Evolutionary conservation across 2,888 invertebrate species (phyloP), one percentile per base, ranked within the genome.

Genomic region (Aquatica leii): DNA sequence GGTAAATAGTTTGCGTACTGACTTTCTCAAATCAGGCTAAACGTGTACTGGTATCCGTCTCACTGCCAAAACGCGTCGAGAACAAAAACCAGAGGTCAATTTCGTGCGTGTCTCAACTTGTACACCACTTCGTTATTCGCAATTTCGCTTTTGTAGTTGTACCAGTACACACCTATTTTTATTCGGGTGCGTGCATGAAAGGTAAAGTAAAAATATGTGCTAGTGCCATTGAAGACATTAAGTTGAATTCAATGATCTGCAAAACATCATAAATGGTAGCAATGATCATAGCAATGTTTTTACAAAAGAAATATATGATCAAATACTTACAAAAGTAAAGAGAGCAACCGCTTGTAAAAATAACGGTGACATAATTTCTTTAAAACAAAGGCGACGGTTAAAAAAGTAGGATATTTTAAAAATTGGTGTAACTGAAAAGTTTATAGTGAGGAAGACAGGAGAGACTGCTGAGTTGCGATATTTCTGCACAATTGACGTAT

Each of bases 321-420:
- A 37, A 31, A 31, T 37, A 37, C 37, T 37, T n/a, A 37, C n/a
- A 37, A 11, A 37, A n/a, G 37, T 37, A 37, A 37, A 37, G 11
- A 12, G 2, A 37, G 11, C 37, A 37, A 37, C 2, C 2, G 11
- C 37, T 37, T 37, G 12, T 37, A 37, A 11, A 11, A 37, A 2
- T 37, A 12, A 37, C 5, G 37, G 11, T 37, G 37, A 11, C 37
- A 37, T 11, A 37, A 8, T 37, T 37, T 37, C 11, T 37, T 37
- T 9, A 2, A 37, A 37, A 12, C 37, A 37, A 31, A 6, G 31
- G 31, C 31, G 31, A 31, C 31, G 37, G 2, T 37, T 31, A 9
- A 37, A 37, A 37, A 37, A 11, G 4, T 37, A 12, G 4, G 37
- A 37, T 37, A 37, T 37, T 37, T n/a, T 37, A 37, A 37, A 37